Base-by-base conservation (phyloP, 2,113 vertebrate genomes). In the Callorhinus ursinus region DNA sequence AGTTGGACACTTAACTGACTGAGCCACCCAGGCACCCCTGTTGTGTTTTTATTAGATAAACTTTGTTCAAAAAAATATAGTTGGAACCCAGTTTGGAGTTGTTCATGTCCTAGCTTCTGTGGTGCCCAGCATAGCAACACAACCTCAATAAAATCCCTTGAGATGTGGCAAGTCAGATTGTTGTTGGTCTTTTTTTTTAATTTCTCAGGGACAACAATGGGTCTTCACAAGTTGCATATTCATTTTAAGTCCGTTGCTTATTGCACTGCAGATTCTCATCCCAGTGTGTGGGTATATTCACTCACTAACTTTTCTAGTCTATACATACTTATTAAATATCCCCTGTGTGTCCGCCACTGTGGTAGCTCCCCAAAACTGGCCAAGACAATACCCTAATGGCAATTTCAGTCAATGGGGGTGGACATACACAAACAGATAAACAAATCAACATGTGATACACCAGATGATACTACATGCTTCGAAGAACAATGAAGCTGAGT, bases 31-130 rank as follows among this genome's bases (percentile, higher is more conserved):
- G 67, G n/a, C 1, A 16, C 33, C 33, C 67, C 67, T 69, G 33
- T 51, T 83, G 33, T 36, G 51, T 53, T 59, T 88, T 86, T 85
- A 33, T 39, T 72, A 55, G 13, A 46, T 53, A 87, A 82, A 51
- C 82, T 96, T 79, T 92, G 46, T 92, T 72, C 14, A 91, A 86
- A 87, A 80, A 80, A 57, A n/a, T 81, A 85, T 5, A 88, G 2
- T 42, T 51, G 63, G 61, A 33, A 95, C 22, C 13, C 55, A 59
- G 14, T 33, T 22, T 88, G 4, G 16, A 93, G 36, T 49, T 87
- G 7, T 59, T 76, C 39, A 13, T 53, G 22, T 42, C 31, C 12
- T 88, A 63, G 14, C 7, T 85, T 88, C 33, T 42, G 10, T 84
- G 49, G 22, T 61, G 1, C 51, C n/a, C 19, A 69, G 15, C 12